Percentiles rank a stretch among this genome's conserved stretches.
Conservation (phyloP, 2,888 invertebrate genomes). For the Gisinianus flammeolus region DNA sequence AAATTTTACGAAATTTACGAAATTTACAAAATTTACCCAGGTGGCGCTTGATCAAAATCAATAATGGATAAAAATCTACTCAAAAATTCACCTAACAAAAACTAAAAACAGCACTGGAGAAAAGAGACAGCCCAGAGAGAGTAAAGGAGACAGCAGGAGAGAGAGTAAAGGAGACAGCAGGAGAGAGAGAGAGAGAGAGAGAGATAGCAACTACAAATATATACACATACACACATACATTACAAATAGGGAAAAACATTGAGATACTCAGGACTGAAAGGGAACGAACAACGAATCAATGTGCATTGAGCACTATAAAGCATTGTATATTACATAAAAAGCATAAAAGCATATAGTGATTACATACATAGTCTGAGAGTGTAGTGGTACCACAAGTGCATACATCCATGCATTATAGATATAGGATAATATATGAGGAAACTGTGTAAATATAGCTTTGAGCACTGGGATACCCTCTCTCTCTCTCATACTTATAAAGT, state of each 20-base stretch:
- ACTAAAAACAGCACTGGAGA: background rate
- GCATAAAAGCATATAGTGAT: too few species aligned
- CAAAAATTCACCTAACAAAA: background rate
- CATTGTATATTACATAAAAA: background rate
- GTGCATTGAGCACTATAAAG: background rate
- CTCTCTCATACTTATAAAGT: background rate
- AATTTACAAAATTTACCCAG: conserved; percentile 31
- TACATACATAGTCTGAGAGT: too few species aligned
- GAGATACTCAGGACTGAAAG: background rate
- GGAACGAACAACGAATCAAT: background rate
- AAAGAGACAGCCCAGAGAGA: background rate
- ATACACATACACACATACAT: background rate
- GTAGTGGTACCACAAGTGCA: too few species aligned
- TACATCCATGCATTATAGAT: background rate
- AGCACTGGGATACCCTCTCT: background rate
- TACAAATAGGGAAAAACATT: background rate
- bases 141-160: conserved; percentile 1
- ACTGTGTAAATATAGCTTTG: background rate
- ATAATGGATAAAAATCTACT: conserved; percentile 21
- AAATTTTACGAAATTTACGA: conserved; percentile 13
- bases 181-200: conserved; percentile 1
- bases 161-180: background rate
- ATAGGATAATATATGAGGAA: background rate
- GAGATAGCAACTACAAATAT: conserved; percentile 4
- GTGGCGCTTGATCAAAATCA: conserved; percentile 30